phyloP scores from a whole-genome alignment of 2,888 invertebrate genomes.

The Nymphalis c-album region DNA sequence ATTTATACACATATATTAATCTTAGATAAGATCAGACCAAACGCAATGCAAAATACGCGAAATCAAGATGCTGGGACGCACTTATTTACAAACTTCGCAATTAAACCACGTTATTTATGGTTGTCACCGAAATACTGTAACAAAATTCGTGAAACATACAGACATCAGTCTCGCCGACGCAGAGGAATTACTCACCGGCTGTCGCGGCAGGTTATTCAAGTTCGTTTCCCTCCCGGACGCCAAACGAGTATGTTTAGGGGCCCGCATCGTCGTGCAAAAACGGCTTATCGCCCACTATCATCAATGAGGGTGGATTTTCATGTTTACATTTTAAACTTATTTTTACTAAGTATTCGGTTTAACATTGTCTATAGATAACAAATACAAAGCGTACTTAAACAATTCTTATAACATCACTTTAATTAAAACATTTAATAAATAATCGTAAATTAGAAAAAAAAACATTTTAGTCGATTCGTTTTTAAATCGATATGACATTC shows the following conservation, averaged over 20 bases:
- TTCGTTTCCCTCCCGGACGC: constrained; percentile 60
- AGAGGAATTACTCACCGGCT: constrained; percentile 53
- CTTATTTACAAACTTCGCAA: constrained; percentile 37
- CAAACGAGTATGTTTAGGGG: constrained; percentile 54
- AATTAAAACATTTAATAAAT: no score
- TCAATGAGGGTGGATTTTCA: constrained; percentile 10
- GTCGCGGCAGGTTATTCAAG: constrained; percentile 61
- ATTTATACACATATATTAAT: constrained; percentile 11
- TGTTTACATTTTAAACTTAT: neutral
- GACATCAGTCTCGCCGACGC: constrained; percentile 42
- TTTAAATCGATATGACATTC: no score
- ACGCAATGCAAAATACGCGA: constrained; percentile 24
- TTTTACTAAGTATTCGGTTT: neutral
- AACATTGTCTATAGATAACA: neutral
- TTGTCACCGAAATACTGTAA: constrained; percentile 38
- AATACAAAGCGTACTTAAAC: neutral
- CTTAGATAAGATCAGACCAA: constrained; percentile 30
- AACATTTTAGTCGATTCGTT: no score
- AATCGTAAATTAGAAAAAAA: no score
- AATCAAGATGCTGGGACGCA: constrained; percentile 21
- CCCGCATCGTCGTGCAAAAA: constrained; percentile 39
- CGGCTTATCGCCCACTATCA: constrained; percentile 20
- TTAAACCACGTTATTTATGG: constrained; percentile 39
- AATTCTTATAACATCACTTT: no score
- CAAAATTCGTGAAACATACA: constrained; percentile 40